Evolutionary conservation across 2,888 invertebrate species (phyloP), one percentile per base, ranked within the genome.

Genomic region (Hydropsyche betteni): DNA sequence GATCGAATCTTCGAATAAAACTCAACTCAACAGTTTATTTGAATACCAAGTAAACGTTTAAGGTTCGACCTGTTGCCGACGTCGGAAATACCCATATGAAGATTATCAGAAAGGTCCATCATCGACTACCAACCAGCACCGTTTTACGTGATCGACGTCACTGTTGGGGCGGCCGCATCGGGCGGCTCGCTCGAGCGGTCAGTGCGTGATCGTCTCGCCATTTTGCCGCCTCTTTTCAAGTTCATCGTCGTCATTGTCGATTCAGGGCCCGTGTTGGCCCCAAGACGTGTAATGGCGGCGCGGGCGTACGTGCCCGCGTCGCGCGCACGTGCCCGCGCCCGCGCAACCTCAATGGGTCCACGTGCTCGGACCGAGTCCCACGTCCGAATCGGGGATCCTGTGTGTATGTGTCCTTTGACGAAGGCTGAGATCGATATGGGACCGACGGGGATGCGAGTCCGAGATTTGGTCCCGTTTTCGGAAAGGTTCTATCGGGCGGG

Each of bases 231-330:
- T 55, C 44, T 61, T 75, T 75, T 72, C 75, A 75, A 75, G 75
- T 75, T 75, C 75, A 75, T 51, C 70, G 52, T 34, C 74, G 69
- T 58, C 72, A 75, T 75, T 75, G 75, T 72, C 75, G 75, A 75
- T 75, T 75, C 75, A 72, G 69, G 53, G 68, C 72, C 75, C 72
- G 75, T n/a, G n/a, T 73, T 72, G 51, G 53, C 36, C 68, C 68
- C 61, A 61, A 68, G 76, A 78, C 76, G 78, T 76, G 76, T 76
- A 78, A 78, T 76, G 78, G 74, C 75, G 74, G 44, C 8, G 6
- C 55, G 55, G 5, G 16, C 5, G 12, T n/a, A n/a, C 55, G 55
- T 55, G n/a, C 8, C 8, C 51, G 51, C n/a, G n/a, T 6, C 5
- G 16, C 55, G 55, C 16, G 16, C 14, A 55, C 55, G 55, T 53